Evolutionary conservation across 2,113 vertebrate genomes (phyloP), one percentile per base, ranked within the genome.

Genomic region (Syrrhaptes paradoxus): DNA sequence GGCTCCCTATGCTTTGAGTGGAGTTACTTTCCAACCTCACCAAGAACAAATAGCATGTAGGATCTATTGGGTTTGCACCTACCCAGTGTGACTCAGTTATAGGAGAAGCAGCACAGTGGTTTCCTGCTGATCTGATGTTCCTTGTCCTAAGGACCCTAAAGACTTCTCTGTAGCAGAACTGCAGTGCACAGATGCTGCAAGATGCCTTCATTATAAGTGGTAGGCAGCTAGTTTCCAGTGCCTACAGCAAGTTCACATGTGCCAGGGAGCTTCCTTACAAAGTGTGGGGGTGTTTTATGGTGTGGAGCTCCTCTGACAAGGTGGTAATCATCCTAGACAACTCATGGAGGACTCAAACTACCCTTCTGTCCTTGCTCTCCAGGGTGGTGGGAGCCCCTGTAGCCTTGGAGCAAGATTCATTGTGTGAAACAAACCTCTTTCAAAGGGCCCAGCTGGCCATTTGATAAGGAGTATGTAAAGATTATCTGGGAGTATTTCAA

Each of bases 331-430:
- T 68, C 20, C 28, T 72, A 71, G 29, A 7, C 13, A 46, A 5
- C 22, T 68, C 36, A 38, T 6, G 5, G 45, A 36, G 17, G 18
- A 9, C 46, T 73, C 45, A 11, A 41, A 4, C 9, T 2, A 21
- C 8, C 4, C 7, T 17, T 38, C 38, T 68, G 19, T 61, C 13
- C 34, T 65, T 34, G 52, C 38, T 46, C 5, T 3, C 41, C 10
- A 21, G 54, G 26, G 5, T 3, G 4, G 31, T 31, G 20, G 20
- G 24, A 48, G 9, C 18, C 85, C 10, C 6, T 0, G 0, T 17
- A 59, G 19, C 24, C 46, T 9, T 65, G 45, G 22, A 63, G 17
- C 3, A 48, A 29, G 24, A 24, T 73, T 52, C 28, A 8, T 13
- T 26, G 25, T 63, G 6, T 68, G 61, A 73, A 11, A 17, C 24